Percentiles rank a stretch among this genome's conserved stretches.
These are phyloP conservation scores for Hemichromis elongatus DNA, from an alignment of 2,113 vertebrate species.

Conservation along the genomic window DNA sequence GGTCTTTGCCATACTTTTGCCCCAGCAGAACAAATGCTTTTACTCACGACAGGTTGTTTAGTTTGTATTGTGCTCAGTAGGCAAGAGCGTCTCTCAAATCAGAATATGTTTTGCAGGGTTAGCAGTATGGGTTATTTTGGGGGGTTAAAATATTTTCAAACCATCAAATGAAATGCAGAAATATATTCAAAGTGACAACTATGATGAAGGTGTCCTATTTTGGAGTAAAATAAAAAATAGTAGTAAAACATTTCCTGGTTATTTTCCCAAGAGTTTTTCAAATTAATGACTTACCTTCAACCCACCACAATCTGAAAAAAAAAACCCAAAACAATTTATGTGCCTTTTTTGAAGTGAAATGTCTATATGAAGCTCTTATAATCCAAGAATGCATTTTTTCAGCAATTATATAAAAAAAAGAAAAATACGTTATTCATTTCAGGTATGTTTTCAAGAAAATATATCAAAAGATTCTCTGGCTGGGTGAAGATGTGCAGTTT, in stretches of 20 bases:
- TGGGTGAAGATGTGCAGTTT: neutral
- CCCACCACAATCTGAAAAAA: neutral
- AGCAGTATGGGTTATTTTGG: neutral
- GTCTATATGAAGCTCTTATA: neutral
- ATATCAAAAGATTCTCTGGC: neutral
- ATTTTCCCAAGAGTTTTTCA: neutral
- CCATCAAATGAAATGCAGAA: neutral
- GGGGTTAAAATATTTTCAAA: neutral
- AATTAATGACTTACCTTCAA: neutral
- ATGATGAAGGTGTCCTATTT: neutral
- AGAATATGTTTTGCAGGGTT: neutral
- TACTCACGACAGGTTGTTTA: slow-evolving; percentile 10
- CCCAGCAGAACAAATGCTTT: neutral
- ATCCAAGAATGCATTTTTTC: neutral
- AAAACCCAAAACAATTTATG: neutral
- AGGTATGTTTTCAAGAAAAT: neutral
- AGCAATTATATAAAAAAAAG: neutral
- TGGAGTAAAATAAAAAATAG: neutral
- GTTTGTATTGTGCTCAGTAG: slow-evolving; percentile 4
- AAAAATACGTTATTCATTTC: neutral
- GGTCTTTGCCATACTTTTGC: neutral
- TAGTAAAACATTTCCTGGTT: neutral
- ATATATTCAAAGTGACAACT: neutral
- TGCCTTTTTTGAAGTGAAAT: neutral
- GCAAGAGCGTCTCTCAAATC: neutral